Evolutionary conservation across 1,140 invertebrate species (phyloP).

Genomic region (Coptotermes formosanus): DNA sequence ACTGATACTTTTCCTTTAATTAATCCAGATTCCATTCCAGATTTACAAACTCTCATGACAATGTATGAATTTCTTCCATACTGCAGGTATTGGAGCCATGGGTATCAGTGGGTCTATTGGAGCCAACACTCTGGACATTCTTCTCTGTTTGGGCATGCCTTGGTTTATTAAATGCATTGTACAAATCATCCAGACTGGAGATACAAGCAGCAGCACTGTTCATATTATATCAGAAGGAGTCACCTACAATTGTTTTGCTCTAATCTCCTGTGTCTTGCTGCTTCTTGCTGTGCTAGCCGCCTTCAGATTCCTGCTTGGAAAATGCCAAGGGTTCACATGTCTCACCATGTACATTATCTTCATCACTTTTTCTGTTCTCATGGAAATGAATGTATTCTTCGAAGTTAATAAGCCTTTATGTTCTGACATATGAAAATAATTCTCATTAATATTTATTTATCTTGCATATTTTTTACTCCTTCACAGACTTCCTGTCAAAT

Average conservation of each 20-base stretch:
- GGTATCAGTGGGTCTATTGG: slow-evolving; percentile 82
- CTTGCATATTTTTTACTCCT: too few relatives aligned
- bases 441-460: not conserved
- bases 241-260: slow-evolving; percentile 62
- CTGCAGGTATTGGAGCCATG: slow-evolving; percentile 76
- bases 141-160: slow-evolving; percentile 80
- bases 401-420: slow-evolving; percentile 50
- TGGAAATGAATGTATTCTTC: slow-evolving; percentile 57
- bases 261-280: slow-evolving; percentile 57
- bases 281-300: slow-evolving; percentile 57
- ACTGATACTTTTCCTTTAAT: too few relatives aligned
- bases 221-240: slow-evolving; percentile 56
- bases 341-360: slow-evolving; percentile 60
- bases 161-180: slow-evolving; percentile 76
- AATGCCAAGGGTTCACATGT: slow-evolving; percentile 57
- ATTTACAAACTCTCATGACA: not conserved
- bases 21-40: not conserved
- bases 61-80: slow-evolving; percentile 33
- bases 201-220: slow-evolving; percentile 44
- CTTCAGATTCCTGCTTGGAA: slow-evolving; percentile 59
- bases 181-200: slow-evolving; percentile 47
- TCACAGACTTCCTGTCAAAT: too few relatives aligned
- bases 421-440: slow-evolving; percentile 13
- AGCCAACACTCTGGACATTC: slow-evolving; percentile 80
- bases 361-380: slow-evolving; percentile 59